Base-by-base conservation (phyloP, 2,113 vertebrate species). In the Amia ocellicauda region DNA sequence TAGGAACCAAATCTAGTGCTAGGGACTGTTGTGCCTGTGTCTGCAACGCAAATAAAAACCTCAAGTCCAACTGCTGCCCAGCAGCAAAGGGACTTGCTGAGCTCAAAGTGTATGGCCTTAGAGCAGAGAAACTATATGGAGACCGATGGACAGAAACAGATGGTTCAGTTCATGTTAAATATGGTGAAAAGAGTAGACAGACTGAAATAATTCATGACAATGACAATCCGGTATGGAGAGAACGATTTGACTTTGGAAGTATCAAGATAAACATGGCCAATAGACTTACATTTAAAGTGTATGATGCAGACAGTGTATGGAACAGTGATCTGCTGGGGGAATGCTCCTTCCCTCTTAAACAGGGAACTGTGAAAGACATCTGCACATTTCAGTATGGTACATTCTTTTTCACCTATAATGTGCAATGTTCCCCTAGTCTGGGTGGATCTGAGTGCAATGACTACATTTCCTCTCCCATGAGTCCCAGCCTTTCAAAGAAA, bases 31-130 rank as follows among this genome's bases (percentile, higher is more conserved):
- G 90, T 54, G 70, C 78, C 20, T 92, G 90, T 40, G 7, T 79
- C 26, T 93, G 91, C 63, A 26, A 68, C 27, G 36, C 31, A 2
- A 70, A 66, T 55, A 0, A 2, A 0, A 65, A 67, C 7, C 19
- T 78, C 9, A 49, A 10, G 27, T 79, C 70, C 3, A 78, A 85
- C 71, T 93, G 91, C 67, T 92, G 91, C 51, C 83, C 90, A 11
- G 28, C 64, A 22, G 41, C 67, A 3, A 74, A 60, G 76, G 89
- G 89, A 45, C 67, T 74, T n/a, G 89, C 87, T 10, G 76, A 41
- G 4, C 61, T 92, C 9, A 62, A 58, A 17, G 85, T 93, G 3
- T 82, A 50, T 1, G 27, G 26, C 0, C 60, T 80, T 1, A 29
- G 23, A 16, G 89, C 82, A 0, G 0, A 1, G 0, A 20, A 0